A percentile compares a stretch with the other conserved stretches of the same genome.
Evolutionary conservation across 2,113 vertebrate genomes (phyloP).

Genomic region (Nansenia antarctica): DNA sequence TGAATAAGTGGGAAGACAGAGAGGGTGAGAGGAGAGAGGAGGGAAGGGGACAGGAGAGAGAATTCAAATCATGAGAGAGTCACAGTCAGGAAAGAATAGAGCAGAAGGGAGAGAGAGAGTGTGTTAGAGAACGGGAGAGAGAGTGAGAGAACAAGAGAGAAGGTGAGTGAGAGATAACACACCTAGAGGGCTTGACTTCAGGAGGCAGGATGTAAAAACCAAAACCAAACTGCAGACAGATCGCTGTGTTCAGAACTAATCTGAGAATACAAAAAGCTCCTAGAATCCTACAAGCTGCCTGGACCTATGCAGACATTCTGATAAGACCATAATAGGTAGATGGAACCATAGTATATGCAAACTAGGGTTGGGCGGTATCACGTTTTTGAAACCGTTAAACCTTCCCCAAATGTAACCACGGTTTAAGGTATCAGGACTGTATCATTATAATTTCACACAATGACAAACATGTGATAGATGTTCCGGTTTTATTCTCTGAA

Average conservation of each 20-base stretch:
- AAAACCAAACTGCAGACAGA: not conserved
- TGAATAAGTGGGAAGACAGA: not conserved
- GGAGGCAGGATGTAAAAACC: not conserved
- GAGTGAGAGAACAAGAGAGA: not conserved
- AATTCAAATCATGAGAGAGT: slow-evolving; percentile 14
- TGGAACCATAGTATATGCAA: too few species aligned
- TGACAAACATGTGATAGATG: too few species aligned
- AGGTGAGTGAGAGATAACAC: not conserved
- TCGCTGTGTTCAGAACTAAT: not conserved
- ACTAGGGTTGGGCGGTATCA: too few species aligned
- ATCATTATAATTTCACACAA: too few species aligned
- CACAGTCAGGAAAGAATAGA: slow-evolving; percentile 2
- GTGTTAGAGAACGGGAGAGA: slow-evolving; percentile 6
- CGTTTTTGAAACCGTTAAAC: too few species aligned
- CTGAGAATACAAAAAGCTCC: not conserved
- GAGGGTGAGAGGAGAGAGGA: not conserved
- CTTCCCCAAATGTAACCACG: too few species aligned
- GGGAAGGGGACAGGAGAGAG: not conserved
- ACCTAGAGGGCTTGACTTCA: not conserved
- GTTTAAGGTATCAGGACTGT: too few species aligned
- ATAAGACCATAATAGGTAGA: too few species aligned
- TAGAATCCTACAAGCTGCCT: not conserved
- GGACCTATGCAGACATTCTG: not conserved
- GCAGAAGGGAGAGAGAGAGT: not conserved
- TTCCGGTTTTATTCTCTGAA: too few species aligned